phyloP scores from a whole-genome alignment of 1,140 invertebrate species.

The Belonocnema kinseyi region DNA sequence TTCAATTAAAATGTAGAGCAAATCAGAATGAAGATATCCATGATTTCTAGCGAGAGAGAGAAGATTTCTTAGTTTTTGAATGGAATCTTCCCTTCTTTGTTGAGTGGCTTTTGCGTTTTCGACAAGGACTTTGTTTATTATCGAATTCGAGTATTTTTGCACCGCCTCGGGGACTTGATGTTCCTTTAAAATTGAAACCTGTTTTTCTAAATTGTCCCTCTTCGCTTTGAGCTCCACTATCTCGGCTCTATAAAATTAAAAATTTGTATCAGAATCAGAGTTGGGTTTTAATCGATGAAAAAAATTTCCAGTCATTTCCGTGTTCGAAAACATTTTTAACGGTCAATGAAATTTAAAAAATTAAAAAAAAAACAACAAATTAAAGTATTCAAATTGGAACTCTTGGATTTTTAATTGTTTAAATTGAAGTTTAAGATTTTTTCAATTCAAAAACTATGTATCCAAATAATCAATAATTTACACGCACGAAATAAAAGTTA shows the following conservation, averaged over 20 bases:
- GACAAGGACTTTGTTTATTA: conserved; percentile 58
- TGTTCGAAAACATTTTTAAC: no score
- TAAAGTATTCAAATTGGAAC: no score
- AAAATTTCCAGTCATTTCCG: no score
- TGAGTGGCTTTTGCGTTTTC: conserved; percentile 54
- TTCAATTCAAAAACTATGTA: no score
- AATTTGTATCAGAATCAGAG: conserved; percentile 35
- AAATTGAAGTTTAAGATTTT: no score
- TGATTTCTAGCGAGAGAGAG: conserved; percentile 56
- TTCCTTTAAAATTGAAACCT: conserved; percentile 57
- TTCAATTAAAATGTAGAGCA: conserved; percentile 67
- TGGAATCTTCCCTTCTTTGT: conserved; percentile 51
- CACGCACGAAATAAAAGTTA: no score
- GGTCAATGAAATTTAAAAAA: no score
- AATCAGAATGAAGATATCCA: conserved; percentile 65
- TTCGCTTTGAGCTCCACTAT: conserved; percentile 57
- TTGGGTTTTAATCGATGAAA: no score
- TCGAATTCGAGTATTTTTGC: conserved; percentile 56
- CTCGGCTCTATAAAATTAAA: conserved; percentile 56
- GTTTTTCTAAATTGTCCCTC: conserved; percentile 65
- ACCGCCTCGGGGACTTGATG: conserved; percentile 54
- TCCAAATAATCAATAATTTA: no score
- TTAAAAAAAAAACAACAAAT: no score
- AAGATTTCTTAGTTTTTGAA: conserved; percentile 63
- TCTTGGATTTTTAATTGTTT: no score